These are phyloP conservation scores for Drosophila repletoides DNA, from an alignment of 1,140 invertebrate genomes.

Conservation along the genomic window DNA sequence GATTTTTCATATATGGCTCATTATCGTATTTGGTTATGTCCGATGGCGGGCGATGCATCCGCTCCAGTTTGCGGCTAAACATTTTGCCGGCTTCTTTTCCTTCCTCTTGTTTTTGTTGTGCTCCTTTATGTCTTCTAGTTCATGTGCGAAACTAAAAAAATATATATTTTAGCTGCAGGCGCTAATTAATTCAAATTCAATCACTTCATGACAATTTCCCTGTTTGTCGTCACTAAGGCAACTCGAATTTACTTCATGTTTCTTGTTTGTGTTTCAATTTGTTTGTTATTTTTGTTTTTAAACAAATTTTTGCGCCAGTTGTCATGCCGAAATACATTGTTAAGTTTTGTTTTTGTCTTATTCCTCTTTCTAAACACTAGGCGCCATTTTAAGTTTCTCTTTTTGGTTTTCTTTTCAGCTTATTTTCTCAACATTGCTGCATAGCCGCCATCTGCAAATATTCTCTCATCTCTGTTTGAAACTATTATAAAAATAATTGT, in stretches of 20 bases:
- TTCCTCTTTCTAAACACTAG: not conserved
- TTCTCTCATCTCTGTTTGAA: not conserved
- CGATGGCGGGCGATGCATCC: conserved; percentile 69
- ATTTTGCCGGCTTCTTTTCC: conserved; percentile 24
- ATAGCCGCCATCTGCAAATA: not conserved
- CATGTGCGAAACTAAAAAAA: conserved; percentile 29
- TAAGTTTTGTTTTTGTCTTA: too few species aligned
- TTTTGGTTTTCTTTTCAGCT: not conserved
- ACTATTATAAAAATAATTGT: too few species aligned
- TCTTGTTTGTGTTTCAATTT: conserved; percentile 20
- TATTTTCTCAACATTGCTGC: not conserved
- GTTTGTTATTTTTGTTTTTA: not conserved
- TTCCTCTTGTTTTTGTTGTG: not conserved
- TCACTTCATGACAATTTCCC: conserved; percentile 18
- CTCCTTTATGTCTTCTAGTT: too few species aligned
- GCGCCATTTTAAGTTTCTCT: not conserved
- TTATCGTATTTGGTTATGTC: conserved; percentile 77
- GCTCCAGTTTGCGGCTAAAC: conserved; percentile 63
- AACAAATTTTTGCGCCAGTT: not conserved
- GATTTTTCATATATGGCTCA: conserved; percentile 81
- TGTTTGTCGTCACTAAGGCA: conserved; percentile 58
- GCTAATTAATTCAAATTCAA: not conserved
- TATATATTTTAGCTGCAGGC: conserved; percentile 5
- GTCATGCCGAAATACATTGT: too few species aligned
- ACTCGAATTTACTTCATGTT: conserved; percentile 25